phyloP scores from a whole-genome alignment of 2,797 vertebrate genomes.

The Helarctos malayanus region DNA sequence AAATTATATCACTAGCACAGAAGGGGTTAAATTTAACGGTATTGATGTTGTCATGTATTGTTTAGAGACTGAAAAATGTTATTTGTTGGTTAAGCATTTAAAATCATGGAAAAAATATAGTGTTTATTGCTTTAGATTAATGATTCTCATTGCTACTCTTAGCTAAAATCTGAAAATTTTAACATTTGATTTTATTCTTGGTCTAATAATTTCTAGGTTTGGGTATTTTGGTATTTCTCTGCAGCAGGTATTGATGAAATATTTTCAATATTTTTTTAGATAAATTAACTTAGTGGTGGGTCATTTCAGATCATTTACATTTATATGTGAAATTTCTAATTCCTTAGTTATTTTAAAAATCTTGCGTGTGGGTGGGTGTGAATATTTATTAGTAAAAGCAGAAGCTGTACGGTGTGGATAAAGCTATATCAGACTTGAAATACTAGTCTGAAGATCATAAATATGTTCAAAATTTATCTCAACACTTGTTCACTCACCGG shows the following conservation, averaged over 20 bases:
- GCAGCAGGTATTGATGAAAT: background rate
- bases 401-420: background rate
- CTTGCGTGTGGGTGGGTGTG: background rate
- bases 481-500: background rate
- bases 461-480: constrained; percentile 39
- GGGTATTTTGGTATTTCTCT: background rate
- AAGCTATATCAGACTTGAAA: constrained; percentile 21
- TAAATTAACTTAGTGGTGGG: background rate
- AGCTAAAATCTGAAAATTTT: constrained; percentile 2
- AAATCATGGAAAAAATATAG: background rate
- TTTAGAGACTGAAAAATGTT: background rate
- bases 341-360: constrained; percentile 40
- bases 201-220: background rate
- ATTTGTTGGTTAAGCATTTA: background rate
- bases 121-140: background rate
- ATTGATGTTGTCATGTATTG: background rate
- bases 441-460: background rate
- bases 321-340: constrained; percentile 25
- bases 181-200: constrained; percentile 47
- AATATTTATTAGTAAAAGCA: background rate
- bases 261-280: constrained; percentile 26
- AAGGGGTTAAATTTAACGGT: background rate
- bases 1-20: background rate
- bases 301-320: constrained; percentile 5
- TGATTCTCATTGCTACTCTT: background rate